Evolutionary conservation across 2,888 invertebrate genomes (phyloP), one percentile per base, ranked within the genome.

Genomic region (Polyommatus iphigenia): DNA sequence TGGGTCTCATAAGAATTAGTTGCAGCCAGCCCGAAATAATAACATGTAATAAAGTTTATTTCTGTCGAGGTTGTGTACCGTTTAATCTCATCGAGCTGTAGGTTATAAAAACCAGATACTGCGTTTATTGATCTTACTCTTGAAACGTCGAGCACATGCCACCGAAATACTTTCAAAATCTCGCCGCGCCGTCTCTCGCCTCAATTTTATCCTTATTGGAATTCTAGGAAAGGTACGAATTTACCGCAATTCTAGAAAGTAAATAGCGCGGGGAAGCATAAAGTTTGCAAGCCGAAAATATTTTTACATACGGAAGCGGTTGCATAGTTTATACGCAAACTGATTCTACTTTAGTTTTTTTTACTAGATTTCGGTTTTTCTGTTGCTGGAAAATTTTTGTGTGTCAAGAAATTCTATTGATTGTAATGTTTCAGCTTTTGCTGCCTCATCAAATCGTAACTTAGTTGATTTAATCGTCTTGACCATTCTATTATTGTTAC

Each of bases 51-150:
- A 50, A 75, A 54, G 75, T 75, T 73, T 75, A 54, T 50, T 75
- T 54, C 75, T 75, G 46, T 75, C 24, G 50, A 75, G 20, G 75
- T 54, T 75, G 24, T 75, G 75, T 75, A 75, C 29, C 75, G 50
- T 50, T 54, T 50, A 75, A 75, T 50, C 75, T 75, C 75, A 75
- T 75, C 13, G 50, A 54, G 29, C 54, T 54, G 75, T 29, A 18
- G 18, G 54, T 50, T 75, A 75, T 75, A 75, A 72, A 72, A 75
- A 75, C 75, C 75, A 75, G 75, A 75, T 75, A 75, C 75, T 75
- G 46, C 50, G 54, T 54, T 75, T 75, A 75, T 75, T 75, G 75
- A 75, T 75, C 75, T 75, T 54, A 75, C 50, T 75, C 75, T 54
- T 54, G 73, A 73, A 75, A 29, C 29, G 13, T 75, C 54, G 54